These are phyloP conservation scores for Glyptemys insculpta DNA, from an alignment of 2,797 vertebrate species.

Conservation along the genomic window DNA sequence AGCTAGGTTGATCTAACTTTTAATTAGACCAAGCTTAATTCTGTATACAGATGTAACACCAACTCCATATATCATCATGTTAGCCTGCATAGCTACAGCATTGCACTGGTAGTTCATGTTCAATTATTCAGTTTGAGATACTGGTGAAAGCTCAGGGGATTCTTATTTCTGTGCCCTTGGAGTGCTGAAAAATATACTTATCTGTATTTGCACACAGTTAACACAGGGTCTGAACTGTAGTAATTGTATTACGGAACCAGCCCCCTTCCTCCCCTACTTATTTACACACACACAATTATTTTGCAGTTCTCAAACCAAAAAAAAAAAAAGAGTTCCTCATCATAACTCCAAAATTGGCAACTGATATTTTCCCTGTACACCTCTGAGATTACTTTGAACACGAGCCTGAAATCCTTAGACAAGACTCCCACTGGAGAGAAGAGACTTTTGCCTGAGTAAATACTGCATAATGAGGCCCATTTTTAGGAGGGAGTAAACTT, in stretches of 20 bases:
- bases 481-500: not conserved
- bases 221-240: accelerated
- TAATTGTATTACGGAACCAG: not conserved
- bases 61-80: not conserved
- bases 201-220: not conserved
- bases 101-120: not conserved
- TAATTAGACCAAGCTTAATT: not conserved
- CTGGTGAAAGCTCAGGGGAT: accelerated
- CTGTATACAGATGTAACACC: not conserved
- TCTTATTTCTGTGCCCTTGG: not conserved
- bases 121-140: accelerated
- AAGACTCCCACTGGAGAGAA: not conserved
- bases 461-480: not conserved
- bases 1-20: not conserved
- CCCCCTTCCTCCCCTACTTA: not conserved
- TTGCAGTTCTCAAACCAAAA: not conserved
- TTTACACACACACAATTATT: not conserved
- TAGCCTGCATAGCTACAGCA: not conserved
- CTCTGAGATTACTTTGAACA: not conserved
- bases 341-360: not conserved
- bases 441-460: not conserved
- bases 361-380: not conserved
- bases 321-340: not conserved
- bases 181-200: not conserved
- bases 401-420: not conserved